Conservation (phyloP, 1,140 invertebrate species). For the Colletes latitarsis region DNA sequence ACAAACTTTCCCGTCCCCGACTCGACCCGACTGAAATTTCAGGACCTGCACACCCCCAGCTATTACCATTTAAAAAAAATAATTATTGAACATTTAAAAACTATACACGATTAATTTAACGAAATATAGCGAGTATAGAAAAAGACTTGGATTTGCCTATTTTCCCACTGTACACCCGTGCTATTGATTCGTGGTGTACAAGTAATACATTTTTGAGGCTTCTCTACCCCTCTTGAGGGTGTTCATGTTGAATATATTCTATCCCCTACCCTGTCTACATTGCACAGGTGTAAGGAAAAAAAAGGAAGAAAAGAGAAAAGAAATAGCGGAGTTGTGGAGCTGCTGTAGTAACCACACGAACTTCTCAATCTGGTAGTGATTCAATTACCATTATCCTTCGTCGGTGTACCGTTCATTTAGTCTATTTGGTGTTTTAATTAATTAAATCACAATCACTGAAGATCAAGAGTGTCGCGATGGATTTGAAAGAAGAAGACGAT, state of each 20-base stretch:
- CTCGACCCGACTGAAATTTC: too few species aligned
- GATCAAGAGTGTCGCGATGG: constrained; percentile 63
- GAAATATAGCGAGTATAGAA: constrained; percentile 4
- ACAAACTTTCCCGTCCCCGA: too few species aligned
- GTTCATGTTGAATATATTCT: constrained; percentile 72
- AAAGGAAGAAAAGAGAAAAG: constrained; percentile 66
- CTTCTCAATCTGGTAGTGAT: constrained; percentile 59
- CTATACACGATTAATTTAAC: not conserved
- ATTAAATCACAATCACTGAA: constrained; percentile 32
- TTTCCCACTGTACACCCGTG: constrained; percentile 52
- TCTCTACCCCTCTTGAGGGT: constrained; percentile 75
- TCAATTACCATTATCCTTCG: constrained; percentile 62
- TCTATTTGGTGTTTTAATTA: constrained; percentile 28
- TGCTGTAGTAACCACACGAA: constrained; percentile 58
- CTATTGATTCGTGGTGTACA: constrained; percentile 78
- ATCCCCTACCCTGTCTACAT: constrained; percentile 71
- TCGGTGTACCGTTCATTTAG: constrained; percentile 9
- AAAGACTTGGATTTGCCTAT: constrained; percentile 60
- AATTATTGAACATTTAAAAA: not conserved
- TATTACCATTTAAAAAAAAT: not conserved
- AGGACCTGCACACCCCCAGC: too few species aligned
- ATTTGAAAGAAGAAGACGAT: constrained; percentile 77
- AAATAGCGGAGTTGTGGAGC: constrained; percentile 62
- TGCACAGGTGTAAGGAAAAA: constrained; percentile 71
- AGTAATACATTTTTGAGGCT: constrained; percentile 79